These are phyloP conservation scores for Diarsia dahlii DNA, from an alignment of 2,888 invertebrate species.

Conservation along the genomic window DNA sequence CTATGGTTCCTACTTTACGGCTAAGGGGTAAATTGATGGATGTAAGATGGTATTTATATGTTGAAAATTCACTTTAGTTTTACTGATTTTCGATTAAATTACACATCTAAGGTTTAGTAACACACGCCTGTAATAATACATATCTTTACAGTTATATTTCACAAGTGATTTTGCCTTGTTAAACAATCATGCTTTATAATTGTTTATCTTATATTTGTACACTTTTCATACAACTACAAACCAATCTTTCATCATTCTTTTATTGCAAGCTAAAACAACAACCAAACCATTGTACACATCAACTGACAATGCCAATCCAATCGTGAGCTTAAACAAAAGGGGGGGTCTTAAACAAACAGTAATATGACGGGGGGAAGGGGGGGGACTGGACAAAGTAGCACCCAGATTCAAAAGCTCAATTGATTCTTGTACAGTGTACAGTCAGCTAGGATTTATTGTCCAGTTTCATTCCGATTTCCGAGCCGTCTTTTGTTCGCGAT, in stretches of 20 bases:
- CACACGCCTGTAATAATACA: neutral
- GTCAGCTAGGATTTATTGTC: conserved; percentile 65
- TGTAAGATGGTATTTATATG: conserved; percentile 27
- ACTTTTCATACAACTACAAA: neutral
- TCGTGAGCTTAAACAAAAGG: conserved; percentile 45
- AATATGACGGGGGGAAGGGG: conserved; percentile 38
- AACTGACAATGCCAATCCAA: conserved; percentile 21
- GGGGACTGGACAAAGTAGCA: conserved; percentile 60
- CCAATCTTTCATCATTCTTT: neutral
- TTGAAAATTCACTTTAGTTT: conserved; percentile 23
- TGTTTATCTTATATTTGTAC: no score
- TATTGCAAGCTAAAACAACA: neutral
- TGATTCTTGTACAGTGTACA: conserved; percentile 60
- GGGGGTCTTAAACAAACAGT: conserved; percentile 52
- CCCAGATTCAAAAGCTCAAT: conserved; percentile 61
- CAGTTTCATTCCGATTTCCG: conserved; percentile 59
- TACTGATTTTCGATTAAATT: neutral
- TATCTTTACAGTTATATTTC: no score
- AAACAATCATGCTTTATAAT: no score
- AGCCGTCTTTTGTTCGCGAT: conserved; percentile 67
- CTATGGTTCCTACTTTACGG: conserved; percentile 58
- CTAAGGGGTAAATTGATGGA: conserved; percentile 57
- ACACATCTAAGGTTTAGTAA: neutral
- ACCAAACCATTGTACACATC: conserved; percentile 4
- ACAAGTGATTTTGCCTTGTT: no score